phyloP scores from a whole-genome alignment of 2,113 vertebrate genomes.

The Scomber japonicus region DNA sequence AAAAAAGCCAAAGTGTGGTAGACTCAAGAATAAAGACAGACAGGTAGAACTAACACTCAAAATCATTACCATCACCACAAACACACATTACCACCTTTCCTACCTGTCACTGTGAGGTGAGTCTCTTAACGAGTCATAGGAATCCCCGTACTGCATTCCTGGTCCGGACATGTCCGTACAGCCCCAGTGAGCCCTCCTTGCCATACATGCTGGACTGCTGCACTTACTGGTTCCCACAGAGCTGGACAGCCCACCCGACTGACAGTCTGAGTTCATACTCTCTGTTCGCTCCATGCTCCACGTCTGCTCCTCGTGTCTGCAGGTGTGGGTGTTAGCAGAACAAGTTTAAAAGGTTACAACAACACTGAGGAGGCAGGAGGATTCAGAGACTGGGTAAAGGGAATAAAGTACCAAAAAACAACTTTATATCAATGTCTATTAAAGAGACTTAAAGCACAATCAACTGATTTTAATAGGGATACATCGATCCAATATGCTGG shows the following conservation, averaged over 20 bases:
- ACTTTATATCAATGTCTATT: neutral
- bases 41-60: neutral
- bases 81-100: neutral
- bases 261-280: conserved; percentile 95
- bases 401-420: neutral
- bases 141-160: conserved; percentile 90
- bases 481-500: no score
- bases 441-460: neutral
- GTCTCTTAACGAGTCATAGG: conserved; percentile 94
- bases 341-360: conserved; percentile 49
- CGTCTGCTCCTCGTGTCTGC: conserved; percentile 96
- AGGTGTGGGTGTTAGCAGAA: conserved; percentile 26
- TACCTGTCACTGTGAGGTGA: conserved; percentile 98
- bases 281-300: conserved; percentile 97
- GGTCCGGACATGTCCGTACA: conserved; percentile 85
- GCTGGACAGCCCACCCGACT: conserved; percentile 95
- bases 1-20: conserved; percentile 8
- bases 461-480: neutral
- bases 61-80: conserved; percentile 3
- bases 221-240: conserved; percentile 98
- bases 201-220: conserved; percentile 96
- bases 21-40: neutral
- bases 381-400: neutral
- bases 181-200: conserved; percentile 90
- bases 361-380: neutral